Percentiles rank a stretch among this genome's conserved stretches.
Conservation (phyloP, 2,113 vertebrate species). For the Ictalurus furcatus region DNA sequence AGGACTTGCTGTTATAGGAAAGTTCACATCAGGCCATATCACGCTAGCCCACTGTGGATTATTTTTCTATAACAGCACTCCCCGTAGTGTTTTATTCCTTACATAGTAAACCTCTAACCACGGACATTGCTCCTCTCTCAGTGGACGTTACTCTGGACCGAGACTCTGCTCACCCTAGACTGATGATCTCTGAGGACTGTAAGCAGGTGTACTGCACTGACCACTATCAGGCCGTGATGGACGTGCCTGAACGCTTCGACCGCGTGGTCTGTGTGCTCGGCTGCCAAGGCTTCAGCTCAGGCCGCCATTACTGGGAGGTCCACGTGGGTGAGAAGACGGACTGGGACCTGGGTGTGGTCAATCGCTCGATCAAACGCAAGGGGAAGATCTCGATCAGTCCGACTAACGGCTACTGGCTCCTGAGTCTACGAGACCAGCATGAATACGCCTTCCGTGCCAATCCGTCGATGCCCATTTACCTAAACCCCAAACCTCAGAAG, state of each 20-base stretch:
- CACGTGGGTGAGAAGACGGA: constrained; percentile 73
- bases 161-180: constrained; percentile 70
- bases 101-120: neutral
- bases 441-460: constrained; percentile 66
- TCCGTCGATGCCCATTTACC: constrained; percentile 53
- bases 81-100: neutral
- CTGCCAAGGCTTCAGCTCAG: constrained; percentile 65
- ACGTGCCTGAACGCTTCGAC: constrained; percentile 67
- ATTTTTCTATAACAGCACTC: neutral
- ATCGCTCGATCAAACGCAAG: constrained; percentile 64
- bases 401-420: constrained; percentile 73
- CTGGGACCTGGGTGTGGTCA: constrained; percentile 74
- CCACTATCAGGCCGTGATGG: constrained; percentile 50
- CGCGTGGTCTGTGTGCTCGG: constrained; percentile 73
- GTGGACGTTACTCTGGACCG: constrained; percentile 70
- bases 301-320: constrained; percentile 73
- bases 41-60: neutral
- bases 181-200: constrained; percentile 68
- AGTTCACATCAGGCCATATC: neutral
- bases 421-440: constrained; percentile 66
- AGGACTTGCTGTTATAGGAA: neutral
- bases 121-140: constrained; percentile 36
- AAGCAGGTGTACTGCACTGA: constrained; percentile 69
- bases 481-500: constrained; percentile 52
- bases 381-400: constrained; percentile 72